Evolutionary conservation across 2,888 invertebrate genomes (phyloP).

Genomic region (Orthonevra nobilis): DNA sequence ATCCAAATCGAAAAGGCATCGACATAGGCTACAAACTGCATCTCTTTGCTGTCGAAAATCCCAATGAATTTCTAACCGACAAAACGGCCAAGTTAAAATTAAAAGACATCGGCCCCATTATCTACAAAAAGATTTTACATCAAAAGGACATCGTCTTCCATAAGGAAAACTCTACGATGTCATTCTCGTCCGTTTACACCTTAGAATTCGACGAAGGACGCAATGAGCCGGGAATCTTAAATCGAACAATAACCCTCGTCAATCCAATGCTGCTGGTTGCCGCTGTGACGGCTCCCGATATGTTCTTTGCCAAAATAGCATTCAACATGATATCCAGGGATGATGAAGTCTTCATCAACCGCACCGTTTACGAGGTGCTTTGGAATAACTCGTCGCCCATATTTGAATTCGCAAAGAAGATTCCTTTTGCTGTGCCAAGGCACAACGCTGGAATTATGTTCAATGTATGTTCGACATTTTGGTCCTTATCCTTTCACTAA

Average conservation of each 20-base stretch:
- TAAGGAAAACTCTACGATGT: slow-evolving; percentile 73
- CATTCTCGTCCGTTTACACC: slow-evolving; percentile 80
- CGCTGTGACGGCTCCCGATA: slow-evolving; percentile 43
- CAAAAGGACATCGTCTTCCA: slow-evolving; percentile 60
- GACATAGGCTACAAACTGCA: slow-evolving; percentile 84
- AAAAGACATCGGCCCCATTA: slow-evolving; percentile 85
- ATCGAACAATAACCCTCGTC: slow-evolving; percentile 81
- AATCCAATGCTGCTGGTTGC: slow-evolving; percentile 64
- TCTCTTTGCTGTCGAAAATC: slow-evolving; percentile 89
- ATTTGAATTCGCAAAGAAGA: slow-evolving; percentile 80
- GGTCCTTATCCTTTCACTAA: background rate
- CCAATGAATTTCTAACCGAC: slow-evolving; percentile 84
- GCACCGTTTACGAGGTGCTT: slow-evolving; percentile 83
- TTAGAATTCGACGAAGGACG: slow-evolving; percentile 81
- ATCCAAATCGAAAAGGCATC: slow-evolving; percentile 81
- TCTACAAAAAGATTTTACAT: slow-evolving; percentile 44
- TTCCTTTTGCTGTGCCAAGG: slow-evolving; percentile 79
- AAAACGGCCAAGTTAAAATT: slow-evolving; percentile 84
- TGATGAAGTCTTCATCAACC: slow-evolving; percentile 79
- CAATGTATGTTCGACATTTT: slow-evolving; percentile 80
- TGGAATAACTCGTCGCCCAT: slow-evolving; percentile 86
- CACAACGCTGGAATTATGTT: slow-evolving; percentile 84
- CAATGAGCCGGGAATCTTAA: slow-evolving; percentile 82
- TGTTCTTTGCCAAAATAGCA: slow-evolving; percentile 32
- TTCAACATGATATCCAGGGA: slow-evolving; percentile 40